Evolutionary conservation across 2,888 invertebrate genomes (phyloP), one percentile per base, ranked within the genome.

Genomic region (Drosophila leonis): DNA sequence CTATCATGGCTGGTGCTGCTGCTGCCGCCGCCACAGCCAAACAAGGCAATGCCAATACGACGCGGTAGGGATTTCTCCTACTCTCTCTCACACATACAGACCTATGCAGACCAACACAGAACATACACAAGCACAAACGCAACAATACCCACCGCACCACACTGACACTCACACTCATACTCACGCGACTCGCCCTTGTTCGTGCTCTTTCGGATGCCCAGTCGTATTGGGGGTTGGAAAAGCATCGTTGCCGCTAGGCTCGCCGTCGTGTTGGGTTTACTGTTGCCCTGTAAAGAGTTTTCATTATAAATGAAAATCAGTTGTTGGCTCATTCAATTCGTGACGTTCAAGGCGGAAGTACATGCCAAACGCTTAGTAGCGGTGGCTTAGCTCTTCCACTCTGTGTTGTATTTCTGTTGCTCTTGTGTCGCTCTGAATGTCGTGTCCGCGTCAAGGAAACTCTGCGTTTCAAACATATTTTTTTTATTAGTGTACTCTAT

Each of bases 281-380:
- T 59, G 57, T 62, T 69, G 77, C 71, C 68, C 70, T 69, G 82
- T 76, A 72, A 86, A 86, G 87, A 86, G 92, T 90, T 91, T 91
- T 91, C 91, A 83, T 91, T 87, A 81, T 92, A 79, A 91, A 90
- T 90, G 91, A 80, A 86, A 90, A 90, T 75, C 90, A 82, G 78
- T 90, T 85, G 90, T 90, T 88, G 82, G 90, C 81, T 91, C 91
- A 91, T 91, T 91, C 91, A 86, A 86, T 90, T 87, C 84, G 84
- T 82, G 88, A 88, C 91, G 88, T 90, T 92, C 91, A 90, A 86
- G 79, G 86, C 91, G 91, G 86, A 91, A 91, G 91, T 89, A 88
- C 81, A 75, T 48, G 57, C 59, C 65, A 48, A 61, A 60, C 46
- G 54, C 61, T 61, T 49, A 46, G 60, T 35, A 57, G 62, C 66